phyloP scores from a whole-genome alignment of 2,797 vertebrate genomes.

The Hybognathus amarus region DNA sequence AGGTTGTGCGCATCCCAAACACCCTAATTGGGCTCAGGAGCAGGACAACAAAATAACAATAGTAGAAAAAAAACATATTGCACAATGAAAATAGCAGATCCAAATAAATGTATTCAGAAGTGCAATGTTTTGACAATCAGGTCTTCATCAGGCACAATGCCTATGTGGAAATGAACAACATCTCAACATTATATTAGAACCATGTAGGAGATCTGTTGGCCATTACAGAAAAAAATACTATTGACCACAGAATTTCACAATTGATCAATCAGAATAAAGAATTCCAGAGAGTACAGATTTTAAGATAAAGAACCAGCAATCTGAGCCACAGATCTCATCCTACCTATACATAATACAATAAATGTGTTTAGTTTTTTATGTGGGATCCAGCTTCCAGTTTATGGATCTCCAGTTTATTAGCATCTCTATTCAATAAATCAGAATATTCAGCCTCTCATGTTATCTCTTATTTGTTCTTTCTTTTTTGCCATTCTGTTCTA shows the following conservation, averaged over 20 bases:
- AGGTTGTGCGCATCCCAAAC: too few relatives aligned
- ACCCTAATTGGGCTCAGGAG: too few relatives aligned
- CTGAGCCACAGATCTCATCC: background rate
- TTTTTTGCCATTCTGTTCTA: slow-evolving; percentile 25
- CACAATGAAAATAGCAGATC: too few relatives aligned
- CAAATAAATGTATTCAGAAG: too few relatives aligned
- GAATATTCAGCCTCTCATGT: slow-evolving; percentile 51
- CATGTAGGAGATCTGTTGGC: background rate
- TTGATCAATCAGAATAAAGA: slow-evolving; percentile 2
- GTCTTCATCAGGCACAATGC: too few relatives aligned
- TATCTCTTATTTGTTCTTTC: slow-evolving; percentile 24
- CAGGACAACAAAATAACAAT: too few relatives aligned
- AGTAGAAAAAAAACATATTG: too few relatives aligned
- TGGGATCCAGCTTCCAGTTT: background rate
- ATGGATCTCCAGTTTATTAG: slow-evolving; percentile 44
- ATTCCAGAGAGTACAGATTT: background rate
- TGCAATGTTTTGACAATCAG: too few relatives aligned
- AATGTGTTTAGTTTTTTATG: background rate
- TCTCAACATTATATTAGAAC: too few relatives aligned
- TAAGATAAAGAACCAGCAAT: background rate
- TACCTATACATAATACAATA: background rate
- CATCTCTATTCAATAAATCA: slow-evolving; percentile 55
- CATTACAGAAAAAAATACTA: background rate
- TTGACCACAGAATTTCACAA: background rate
- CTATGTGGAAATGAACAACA: too few relatives aligned